phyloP scores from a whole-genome alignment of 2,113 vertebrate genomes.

The Grallaria varia region DNA sequence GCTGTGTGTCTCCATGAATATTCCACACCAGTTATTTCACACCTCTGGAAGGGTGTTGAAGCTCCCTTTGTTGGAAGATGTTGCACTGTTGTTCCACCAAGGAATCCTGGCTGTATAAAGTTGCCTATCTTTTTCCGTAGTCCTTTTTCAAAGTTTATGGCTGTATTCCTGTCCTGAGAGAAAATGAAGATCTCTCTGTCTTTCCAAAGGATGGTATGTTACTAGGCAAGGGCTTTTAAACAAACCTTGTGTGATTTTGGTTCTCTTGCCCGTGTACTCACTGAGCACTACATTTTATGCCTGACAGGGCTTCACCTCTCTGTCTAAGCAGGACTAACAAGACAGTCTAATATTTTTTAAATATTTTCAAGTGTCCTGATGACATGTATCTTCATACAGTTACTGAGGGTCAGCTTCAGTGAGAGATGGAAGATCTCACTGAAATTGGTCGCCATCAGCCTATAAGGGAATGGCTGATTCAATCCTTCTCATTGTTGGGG shows the following conservation, averaged over 20 bases:
- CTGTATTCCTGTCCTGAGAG: background rate
- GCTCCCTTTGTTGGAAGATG: background rate
- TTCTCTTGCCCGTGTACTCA: background rate
- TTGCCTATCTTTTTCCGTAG: background rate
- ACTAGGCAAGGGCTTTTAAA: background rate
- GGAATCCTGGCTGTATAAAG: background rate
- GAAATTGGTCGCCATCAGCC: background rate
- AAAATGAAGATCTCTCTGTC: background rate
- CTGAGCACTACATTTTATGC: background rate
- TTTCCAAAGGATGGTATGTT: background rate
- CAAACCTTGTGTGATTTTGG: background rate
- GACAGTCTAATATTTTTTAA: background rate
- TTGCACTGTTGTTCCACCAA: background rate
- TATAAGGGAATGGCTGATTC: background rate
- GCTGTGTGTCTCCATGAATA: rapidly evolving
- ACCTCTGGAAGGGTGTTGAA: background rate
- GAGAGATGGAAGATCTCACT: background rate
- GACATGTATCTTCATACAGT: background rate
- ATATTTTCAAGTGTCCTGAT: background rate
- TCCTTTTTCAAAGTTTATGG: background rate
- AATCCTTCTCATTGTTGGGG: background rate
- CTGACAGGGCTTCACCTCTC: background rate
- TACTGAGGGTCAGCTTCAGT: background rate
- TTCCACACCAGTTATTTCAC: background rate
- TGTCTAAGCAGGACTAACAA: background rate